Evolutionary conservation across 2,113 vertebrate genomes (phyloP).

Genomic region (Chascanopsetta lugubris): DNA sequence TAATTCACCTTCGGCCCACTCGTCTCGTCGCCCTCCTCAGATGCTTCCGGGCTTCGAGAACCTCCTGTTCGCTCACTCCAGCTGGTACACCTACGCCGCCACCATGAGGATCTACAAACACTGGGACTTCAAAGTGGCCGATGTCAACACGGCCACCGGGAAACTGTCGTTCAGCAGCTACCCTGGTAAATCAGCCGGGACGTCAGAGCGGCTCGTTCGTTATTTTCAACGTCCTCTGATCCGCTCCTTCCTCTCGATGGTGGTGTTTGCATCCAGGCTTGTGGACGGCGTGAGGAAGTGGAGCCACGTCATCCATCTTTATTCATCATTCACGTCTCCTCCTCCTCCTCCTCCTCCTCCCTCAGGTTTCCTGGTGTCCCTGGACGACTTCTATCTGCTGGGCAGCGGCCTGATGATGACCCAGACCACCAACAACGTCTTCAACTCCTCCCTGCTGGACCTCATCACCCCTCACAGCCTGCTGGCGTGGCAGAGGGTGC

Average conservation of each 20-base stretch:
- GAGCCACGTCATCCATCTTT: too few species aligned
- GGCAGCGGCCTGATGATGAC: conserved; percentile 89
- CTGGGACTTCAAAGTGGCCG: conserved; percentile 87
- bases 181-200: conserved; percentile 79
- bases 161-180: conserved; percentile 94
- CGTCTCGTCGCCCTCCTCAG: conserved; percentile 61
- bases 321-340: too few species aligned
- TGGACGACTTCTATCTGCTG: conserved; percentile 94
- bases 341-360: neutral
- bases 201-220: too few species aligned
- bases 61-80: conserved; percentile 91
- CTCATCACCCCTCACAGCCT: conserved; percentile 83
- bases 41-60: conserved; percentile 94
- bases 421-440: conserved; percentile 91
- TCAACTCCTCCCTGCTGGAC: conserved; percentile 82
- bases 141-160: conserved; percentile 80
- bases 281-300: too few species aligned
- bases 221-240: too few species aligned
- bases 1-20: neutral
- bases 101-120: conserved; percentile 93
- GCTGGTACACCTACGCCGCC: conserved; percentile 93
- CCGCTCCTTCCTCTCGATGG: too few species aligned
- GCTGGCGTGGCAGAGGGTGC: conserved; percentile 91
- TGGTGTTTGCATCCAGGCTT: too few species aligned
- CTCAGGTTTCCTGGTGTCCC: conserved; percentile 88